phyloP scores from a whole-genome alignment of 2,888 invertebrate species.

The Shargacucullia verbasci region DNA sequence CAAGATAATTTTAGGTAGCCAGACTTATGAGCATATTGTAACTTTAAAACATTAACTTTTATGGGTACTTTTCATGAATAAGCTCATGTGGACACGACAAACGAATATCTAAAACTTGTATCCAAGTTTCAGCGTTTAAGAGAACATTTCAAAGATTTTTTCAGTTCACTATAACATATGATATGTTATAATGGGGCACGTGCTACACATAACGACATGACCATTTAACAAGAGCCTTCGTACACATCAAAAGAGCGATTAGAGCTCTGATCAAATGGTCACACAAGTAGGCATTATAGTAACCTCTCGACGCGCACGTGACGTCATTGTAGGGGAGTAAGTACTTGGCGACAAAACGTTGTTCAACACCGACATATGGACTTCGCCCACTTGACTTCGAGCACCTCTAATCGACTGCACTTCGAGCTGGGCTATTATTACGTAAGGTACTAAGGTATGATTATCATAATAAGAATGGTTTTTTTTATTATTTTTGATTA shows the following conservation, averaged over 20 bases:
- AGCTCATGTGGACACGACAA: too few species aligned
- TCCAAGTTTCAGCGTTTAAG: too few species aligned
- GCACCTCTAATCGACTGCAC: slow-evolving; percentile 41
- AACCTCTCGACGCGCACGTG: slow-evolving; percentile 70
- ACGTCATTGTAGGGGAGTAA: slow-evolving; percentile 38
- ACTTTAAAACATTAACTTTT: too few species aligned
- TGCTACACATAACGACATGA: slow-evolving; percentile 17
- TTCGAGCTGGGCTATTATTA: slow-evolving; percentile 19
- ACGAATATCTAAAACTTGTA: too few species aligned
- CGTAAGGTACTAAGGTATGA: background rate
- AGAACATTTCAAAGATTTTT: too few species aligned
- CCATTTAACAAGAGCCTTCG: slow-evolving; percentile 16
- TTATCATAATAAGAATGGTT: background rate
- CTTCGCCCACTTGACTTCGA: slow-evolving; percentile 56
- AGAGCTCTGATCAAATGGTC: slow-evolving; percentile 62
- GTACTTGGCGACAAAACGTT: slow-evolving; percentile 45
- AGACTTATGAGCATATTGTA: too few species aligned
- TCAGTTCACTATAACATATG: too few species aligned
- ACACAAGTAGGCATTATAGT: slow-evolving; percentile 68
- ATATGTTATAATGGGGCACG: slow-evolving; percentile 9
- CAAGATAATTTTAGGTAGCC: too few species aligned
- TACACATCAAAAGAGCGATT: slow-evolving; percentile 46
- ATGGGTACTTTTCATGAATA: too few species aligned
- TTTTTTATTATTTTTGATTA: too few species aligned
- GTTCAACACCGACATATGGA: slow-evolving; percentile 74